These are phyloP conservation scores for Euproctis similis DNA, from an alignment of 2,888 invertebrate species.

Conservation along the genomic window DNA sequence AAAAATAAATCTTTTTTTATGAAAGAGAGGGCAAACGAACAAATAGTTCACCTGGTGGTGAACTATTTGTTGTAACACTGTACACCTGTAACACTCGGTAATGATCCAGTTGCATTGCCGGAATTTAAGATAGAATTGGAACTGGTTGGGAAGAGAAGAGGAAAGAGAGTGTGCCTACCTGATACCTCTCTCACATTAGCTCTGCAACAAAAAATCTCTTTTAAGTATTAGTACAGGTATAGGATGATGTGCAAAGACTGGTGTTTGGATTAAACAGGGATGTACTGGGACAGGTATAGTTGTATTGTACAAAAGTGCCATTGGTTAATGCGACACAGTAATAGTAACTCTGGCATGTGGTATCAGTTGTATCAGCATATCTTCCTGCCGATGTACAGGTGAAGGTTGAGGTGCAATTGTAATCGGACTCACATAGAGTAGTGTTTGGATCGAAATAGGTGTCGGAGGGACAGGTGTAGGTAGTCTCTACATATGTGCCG, in stretches of 20 bases:
- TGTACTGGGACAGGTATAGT: constrained; percentile 52
- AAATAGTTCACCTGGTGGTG: too few species aligned
- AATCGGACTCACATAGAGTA: constrained; percentile 48
- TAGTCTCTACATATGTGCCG: constrained; percentile 38
- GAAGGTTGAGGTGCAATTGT: constrained; percentile 39
- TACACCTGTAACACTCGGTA: too few species aligned
- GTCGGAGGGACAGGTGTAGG: constrained; percentile 38
- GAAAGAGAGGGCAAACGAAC: too few species aligned
- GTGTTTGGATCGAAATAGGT: constrained; percentile 50
- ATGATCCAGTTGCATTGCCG: too few species aligned
- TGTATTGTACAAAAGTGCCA: constrained; percentile 39
- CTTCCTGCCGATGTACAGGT: constrained; percentile 53
- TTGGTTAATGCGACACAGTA: constrained; percentile 42
- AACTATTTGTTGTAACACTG: too few species aligned
- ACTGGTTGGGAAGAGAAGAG: too few species aligned
- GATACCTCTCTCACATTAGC: not conserved
- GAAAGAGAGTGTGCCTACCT: too few species aligned
- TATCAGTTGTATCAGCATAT: constrained; percentile 49
- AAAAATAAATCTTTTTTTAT: too few species aligned
- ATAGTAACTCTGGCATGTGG: constrained; percentile 54
- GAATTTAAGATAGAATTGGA: too few species aligned
- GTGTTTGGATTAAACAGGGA: constrained; percentile 35
- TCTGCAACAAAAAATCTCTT: not conserved
- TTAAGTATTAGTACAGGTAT: constrained; percentile 12
- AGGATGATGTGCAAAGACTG: constrained; percentile 31